These are phyloP conservation scores for Zapornia atra DNA, from an alignment of 2,113 vertebrate species.

Conservation along the genomic window DNA sequence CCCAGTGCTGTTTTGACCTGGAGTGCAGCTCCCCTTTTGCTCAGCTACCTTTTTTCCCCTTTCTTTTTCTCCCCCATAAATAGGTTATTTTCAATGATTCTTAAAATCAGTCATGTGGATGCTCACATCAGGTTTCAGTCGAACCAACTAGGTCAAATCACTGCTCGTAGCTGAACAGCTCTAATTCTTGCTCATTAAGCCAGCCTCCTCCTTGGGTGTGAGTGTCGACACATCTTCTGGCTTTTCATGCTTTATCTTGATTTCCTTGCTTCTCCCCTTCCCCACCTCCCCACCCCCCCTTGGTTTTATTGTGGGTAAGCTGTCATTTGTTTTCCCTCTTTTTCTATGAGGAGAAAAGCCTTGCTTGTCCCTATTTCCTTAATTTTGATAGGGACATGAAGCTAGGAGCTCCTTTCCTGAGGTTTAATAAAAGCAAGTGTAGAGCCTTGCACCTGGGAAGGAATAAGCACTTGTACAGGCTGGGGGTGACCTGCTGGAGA, in stretches of 20 bases:
- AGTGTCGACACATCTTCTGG: neutral
- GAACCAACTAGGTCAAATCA: slow-evolving; percentile 49
- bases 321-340: neutral
- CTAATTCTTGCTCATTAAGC: neutral
- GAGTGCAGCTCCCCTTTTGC: neutral
- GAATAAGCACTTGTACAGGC: no score
- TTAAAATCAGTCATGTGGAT: slow-evolving; percentile 46
- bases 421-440: no score
- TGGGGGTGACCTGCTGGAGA: no score
- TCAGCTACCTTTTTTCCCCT: neutral
- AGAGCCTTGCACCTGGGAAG: no score
- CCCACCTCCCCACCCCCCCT: neutral
- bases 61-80: neutral
- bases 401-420: neutral
- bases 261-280: neutral
- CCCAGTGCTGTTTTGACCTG: neutral
- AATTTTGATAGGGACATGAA: neutral
- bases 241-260: neutral
- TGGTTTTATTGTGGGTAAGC: neutral
- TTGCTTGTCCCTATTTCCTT: neutral
- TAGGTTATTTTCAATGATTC: slow-evolving; percentile 10
- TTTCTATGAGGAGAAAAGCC: neutral
- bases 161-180: neutral
- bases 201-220: neutral
- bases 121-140: slow-evolving; percentile 32